Base-by-base conservation (phyloP, 2,888 invertebrate species). In the Drosophila quinaria region DNA sequence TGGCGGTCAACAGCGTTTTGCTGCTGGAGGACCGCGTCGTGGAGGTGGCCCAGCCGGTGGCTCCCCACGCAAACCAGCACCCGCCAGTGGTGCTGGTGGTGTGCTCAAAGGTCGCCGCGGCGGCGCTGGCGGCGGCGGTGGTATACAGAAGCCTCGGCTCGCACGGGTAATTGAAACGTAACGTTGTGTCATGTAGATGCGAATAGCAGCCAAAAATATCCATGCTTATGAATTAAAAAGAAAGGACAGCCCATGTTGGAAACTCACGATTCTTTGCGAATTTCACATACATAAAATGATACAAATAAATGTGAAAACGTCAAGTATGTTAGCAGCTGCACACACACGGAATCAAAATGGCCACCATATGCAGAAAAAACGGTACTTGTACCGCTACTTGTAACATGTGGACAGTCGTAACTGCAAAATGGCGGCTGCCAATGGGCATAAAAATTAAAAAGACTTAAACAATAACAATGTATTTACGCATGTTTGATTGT, bases 91-190 rank as follows among this genome's bases (percentile, higher is more conserved):
- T 76, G 93, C 86, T 31, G 80, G 87, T 79, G 91, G 92, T 62
- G 94, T 96, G 87, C 94, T 95, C 88, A 95, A 96, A 91, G 96
- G 96, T 89, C 95, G 96, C 92, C 95, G 94, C 93, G 95, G 80
- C 4, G 77, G 80, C 4, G 55, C 15, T 22, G 61, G 50, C 8
- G 54, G 95, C 89, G 96, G 96, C 84, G 88, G 91, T 29, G 85
- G 95, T 87, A 93, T 95, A 70, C 95, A 96, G 92, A 92, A 92
- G 81, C 82, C 92, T 39, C 92, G 90, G 87, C 91, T 91, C 83
- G 86, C 91, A 89, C 91, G 92, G 93, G 93, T 92, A 93, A 92
- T 89, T 86, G 71, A 88, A 70, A 68, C 79, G 80, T 82, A 68
- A 69, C 71, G 86, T 73, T 86, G 75, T 81, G 60, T 70, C 85